phyloP scores from a whole-genome alignment of 2,888 invertebrate genomes.

The Ormyrus pomaceus region DNA sequence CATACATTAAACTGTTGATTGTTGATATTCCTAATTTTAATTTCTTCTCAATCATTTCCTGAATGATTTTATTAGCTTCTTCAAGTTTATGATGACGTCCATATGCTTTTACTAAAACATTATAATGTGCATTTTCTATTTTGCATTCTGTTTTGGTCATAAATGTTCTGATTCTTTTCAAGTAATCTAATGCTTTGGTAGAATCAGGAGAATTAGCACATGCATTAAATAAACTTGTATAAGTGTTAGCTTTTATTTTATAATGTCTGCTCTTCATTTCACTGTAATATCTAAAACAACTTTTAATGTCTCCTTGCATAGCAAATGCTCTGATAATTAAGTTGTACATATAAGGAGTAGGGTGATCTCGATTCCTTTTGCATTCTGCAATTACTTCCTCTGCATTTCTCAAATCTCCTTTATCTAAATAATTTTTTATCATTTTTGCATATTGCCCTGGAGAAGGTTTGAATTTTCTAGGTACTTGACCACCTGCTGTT shows the following conservation, averaged over 20 bases:
- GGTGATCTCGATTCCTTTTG: conserved; percentile 86
- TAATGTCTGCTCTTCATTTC: conserved; percentile 88
- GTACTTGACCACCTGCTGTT: conserved; percentile 59
- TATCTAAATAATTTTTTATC: conserved; percentile 82
- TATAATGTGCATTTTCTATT: conserved; percentile 87
- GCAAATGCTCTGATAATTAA: conserved; percentile 91
- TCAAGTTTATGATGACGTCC: conserved; percentile 87
- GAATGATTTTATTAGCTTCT: conserved; percentile 88
- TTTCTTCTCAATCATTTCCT: conserved; percentile 86
- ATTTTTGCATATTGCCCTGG: conserved; percentile 83
- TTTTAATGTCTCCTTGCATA: conserved; percentile 88
- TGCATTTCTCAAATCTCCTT: conserved; percentile 85
- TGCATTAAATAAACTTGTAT: conserved; percentile 92
- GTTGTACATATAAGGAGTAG: conserved; percentile 87
- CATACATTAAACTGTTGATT: conserved; percentile 88
- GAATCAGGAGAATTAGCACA: conserved; percentile 87
- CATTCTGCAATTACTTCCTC: conserved; percentile 88
- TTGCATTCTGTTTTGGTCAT: conserved; percentile 80
- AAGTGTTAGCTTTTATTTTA: conserved; percentile 83
- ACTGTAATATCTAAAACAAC: conserved; percentile 89
- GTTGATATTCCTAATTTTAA: conserved; percentile 82
- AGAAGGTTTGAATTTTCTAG: conserved; percentile 75
- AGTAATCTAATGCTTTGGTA: conserved; percentile 79
- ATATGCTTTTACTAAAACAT: conserved; percentile 95
- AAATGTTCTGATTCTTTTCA: conserved; percentile 32